Conservation (phyloP, 2,888 invertebrate genomes). For the Limenitis camilla region DNA sequence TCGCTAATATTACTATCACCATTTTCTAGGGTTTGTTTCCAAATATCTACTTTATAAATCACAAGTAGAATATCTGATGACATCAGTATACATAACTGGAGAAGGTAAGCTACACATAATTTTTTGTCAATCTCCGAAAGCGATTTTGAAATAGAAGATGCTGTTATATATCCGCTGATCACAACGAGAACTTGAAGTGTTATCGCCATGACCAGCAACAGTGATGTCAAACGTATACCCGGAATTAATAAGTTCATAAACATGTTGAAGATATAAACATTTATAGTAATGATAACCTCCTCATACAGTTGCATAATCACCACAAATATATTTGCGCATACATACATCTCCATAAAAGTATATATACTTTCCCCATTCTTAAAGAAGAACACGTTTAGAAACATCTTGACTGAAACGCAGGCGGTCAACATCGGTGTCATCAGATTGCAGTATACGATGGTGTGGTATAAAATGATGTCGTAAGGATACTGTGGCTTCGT, state of each 20-base stretch:
- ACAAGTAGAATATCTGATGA: slow-evolving; percentile 10
- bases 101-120: slow-evolving; percentile 1
- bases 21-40: neutral
- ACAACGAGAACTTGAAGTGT: too few relatives aligned
- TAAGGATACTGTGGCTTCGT: neutral
- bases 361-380: slow-evolving; percentile 13
- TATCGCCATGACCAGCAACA: too few relatives aligned
- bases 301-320: slow-evolving; percentile 16
- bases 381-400: slow-evolving; percentile 22
- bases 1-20: neutral
- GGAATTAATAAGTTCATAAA: neutral
- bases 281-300: neutral
- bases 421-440: slow-evolving; percentile 22
- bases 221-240: too few relatives aligned
- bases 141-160: slow-evolving; percentile 1
- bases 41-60: slow-evolving; percentile 2
- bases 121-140: slow-evolving; percentile 2
- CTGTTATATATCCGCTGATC: too few relatives aligned
- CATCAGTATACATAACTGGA: slow-evolving; percentile 15
- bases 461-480: neutral
- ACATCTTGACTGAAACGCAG: slow-evolving; percentile 18
- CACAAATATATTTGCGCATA: slow-evolving; percentile 8
- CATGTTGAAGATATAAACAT: neutral
- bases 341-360: slow-evolving; percentile 9
- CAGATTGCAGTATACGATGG: slow-evolving; percentile 1